Conservation (phyloP, 2,113 vertebrate genomes). For the Sturnira hondurensis region DNA sequence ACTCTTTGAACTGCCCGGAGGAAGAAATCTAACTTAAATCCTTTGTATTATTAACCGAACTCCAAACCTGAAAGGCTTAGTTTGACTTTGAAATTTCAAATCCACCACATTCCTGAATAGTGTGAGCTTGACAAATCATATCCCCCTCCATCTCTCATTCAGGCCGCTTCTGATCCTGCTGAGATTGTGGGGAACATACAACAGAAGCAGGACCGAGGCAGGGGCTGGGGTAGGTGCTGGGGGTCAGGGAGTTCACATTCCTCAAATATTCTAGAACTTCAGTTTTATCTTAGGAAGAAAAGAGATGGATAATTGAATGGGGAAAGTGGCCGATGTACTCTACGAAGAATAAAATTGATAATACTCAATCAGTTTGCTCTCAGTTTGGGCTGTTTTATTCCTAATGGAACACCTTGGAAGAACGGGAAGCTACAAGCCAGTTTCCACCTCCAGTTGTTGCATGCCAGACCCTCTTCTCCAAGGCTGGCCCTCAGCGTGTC, state of each 20-base stretch:
- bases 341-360: neutral
- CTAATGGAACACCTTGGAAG: neutral
- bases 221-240: too few relatives aligned
- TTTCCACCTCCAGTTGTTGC: neutral
- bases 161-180: neutral
- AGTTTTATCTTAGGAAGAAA: neutral
- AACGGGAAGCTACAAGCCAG: neutral
- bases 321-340: neutral
- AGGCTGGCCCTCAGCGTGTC: fast-evolving
- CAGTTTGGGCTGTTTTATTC: neutral
- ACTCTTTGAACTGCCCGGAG: slow-evolving; percentile 61
- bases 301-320: neutral
- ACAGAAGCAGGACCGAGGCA: neutral
- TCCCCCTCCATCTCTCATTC: neutral
- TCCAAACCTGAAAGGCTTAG: slow-evolving; percentile 52
- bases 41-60: slow-evolving; percentile 59
- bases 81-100: slow-evolving; percentile 71
- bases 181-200: neutral
- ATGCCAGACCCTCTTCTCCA: neutral
- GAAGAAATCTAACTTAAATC: slow-evolving; percentile 67
- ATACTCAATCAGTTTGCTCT: neutral
- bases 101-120: slow-evolving; percentile 38
- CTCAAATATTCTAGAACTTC: neutral
- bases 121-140: slow-evolving; percentile 41
- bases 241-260: neutral